Percentiles rank a stretch among this genome's conserved stretches.
Conservation (phyloP, 1,140 invertebrate genomes). For the Drosophila kikkawai region DNA sequence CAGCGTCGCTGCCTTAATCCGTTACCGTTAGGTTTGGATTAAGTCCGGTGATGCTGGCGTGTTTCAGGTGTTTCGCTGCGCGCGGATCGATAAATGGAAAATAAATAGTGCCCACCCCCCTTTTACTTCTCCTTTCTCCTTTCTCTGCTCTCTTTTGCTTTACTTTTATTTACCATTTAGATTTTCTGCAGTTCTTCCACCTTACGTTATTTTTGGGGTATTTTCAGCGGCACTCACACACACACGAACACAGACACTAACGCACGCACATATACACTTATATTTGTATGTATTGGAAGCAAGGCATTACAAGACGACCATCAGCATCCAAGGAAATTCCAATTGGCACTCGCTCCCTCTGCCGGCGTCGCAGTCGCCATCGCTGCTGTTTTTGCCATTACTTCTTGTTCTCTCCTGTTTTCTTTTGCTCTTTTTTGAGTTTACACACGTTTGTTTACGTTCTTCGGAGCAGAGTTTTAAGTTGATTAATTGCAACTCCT, state of each 20-base stretch:
- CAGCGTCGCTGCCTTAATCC: slow-evolving; percentile 52
- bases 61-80: slow-evolving; percentile 23
- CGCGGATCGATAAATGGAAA: slow-evolving; percentile 37
- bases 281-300: slow-evolving; percentile 7
- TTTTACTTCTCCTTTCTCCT: not conserved
- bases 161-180: slow-evolving; percentile 35
- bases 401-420: slow-evolving; percentile 6
- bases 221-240: slow-evolving; percentile 13
- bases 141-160: slow-evolving; percentile 14
- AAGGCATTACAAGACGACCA: slow-evolving; percentile 40
- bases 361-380: slow-evolving; percentile 3
- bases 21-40: slow-evolving; percentile 43
- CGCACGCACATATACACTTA: slow-evolving; percentile 8
- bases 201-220: slow-evolving; percentile 12
- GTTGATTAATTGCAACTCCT: slow-evolving; percentile 14
- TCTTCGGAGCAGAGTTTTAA: slow-evolving; percentile 13
- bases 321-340: slow-evolving; percentile 50
- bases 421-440: not conserved
- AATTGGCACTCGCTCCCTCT: slow-evolving; percentile 21
- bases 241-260: not conserved
- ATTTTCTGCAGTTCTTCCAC: slow-evolving; percentile 28
- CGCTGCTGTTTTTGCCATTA: slow-evolving; percentile 26
- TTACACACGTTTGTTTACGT: slow-evolving; percentile 49
- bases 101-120: slow-evolving; percentile 4
- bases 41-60: slow-evolving; percentile 28